phyloP scores from a whole-genome alignment of 1,140 invertebrate species.

The Pogonus chalceus region DNA sequence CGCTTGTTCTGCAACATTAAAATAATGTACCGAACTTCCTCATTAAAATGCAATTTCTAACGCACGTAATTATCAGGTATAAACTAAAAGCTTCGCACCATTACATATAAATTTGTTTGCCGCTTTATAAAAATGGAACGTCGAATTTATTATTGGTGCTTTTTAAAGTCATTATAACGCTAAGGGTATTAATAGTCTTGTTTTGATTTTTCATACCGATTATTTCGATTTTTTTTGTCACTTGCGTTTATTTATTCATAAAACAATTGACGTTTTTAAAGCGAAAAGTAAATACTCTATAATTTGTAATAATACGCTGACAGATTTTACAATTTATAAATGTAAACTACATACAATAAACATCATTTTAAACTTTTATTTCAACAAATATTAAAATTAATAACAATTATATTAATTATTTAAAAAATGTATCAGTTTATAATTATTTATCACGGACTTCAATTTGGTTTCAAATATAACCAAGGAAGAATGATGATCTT shows the following conservation, averaged over 20 bases:
- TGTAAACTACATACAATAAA: too few relatives aligned
- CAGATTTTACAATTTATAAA: background rate
- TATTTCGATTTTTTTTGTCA: background rate
- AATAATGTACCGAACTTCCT: constrained; percentile 3
- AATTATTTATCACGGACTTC: too few relatives aligned
- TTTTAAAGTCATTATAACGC: background rate
- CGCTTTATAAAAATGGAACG: background rate
- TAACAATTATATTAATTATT: too few relatives aligned
- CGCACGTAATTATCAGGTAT: background rate
- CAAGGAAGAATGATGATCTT: too few relatives aligned
- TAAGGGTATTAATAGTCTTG: constrained; percentile 1
- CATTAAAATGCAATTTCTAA: constrained; percentile 13
- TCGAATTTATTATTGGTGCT: background rate
- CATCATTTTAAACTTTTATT: too few relatives aligned
- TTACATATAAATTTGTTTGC: background rate
- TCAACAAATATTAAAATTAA: too few relatives aligned
- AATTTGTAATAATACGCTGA: background rate
- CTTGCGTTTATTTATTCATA: background rate
- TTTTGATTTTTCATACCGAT: constrained; percentile 2
- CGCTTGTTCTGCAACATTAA: constrained; percentile 1
- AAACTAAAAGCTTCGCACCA: background rate
- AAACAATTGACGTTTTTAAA: background rate
- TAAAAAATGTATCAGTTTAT: too few relatives aligned
- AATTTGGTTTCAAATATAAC: too few relatives aligned
- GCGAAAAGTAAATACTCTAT: background rate